phyloP scores from a whole-genome alignment of 2,113 vertebrate species.

The Aphelocoma coerulescens region DNA sequence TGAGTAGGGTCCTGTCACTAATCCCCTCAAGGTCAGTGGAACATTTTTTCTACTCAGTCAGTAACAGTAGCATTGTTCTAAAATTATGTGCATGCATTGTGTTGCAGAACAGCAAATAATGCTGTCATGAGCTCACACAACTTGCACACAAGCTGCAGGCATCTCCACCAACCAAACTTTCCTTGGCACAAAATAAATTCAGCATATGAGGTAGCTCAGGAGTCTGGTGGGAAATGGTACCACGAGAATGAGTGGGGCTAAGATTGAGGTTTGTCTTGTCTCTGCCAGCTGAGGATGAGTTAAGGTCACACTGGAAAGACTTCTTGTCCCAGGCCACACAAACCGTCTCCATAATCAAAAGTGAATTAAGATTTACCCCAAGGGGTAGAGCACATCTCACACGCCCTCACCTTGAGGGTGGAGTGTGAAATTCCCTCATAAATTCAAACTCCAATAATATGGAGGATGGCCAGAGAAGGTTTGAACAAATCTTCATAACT shows the following conservation, averaged over 20 bases:
- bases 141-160: not conserved
- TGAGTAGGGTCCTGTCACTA: not conserved
- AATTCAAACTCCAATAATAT: not conserved
- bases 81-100: not conserved
- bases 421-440: not conserved
- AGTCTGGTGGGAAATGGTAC: not conserved
- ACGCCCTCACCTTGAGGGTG: not conserved
- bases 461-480: not conserved
- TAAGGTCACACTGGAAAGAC: not conserved
- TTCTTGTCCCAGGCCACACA: not conserved
- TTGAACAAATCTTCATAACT: not conserved
- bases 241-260: fast-evolving
- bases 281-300: not conserved
- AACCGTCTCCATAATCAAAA: not conserved
- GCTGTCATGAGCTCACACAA: not conserved
- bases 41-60: not conserved
- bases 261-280: not conserved
- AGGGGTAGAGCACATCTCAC: not conserved
- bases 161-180: not conserved
- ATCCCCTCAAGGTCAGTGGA: not conserved
- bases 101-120: not conserved
- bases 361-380: not conserved
- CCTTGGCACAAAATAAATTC: not conserved
- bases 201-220: not conserved
- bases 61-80: not conserved